Conservation (phyloP, 1,140 invertebrate genomes). For the Cyphomyrmex costatus region DNA sequence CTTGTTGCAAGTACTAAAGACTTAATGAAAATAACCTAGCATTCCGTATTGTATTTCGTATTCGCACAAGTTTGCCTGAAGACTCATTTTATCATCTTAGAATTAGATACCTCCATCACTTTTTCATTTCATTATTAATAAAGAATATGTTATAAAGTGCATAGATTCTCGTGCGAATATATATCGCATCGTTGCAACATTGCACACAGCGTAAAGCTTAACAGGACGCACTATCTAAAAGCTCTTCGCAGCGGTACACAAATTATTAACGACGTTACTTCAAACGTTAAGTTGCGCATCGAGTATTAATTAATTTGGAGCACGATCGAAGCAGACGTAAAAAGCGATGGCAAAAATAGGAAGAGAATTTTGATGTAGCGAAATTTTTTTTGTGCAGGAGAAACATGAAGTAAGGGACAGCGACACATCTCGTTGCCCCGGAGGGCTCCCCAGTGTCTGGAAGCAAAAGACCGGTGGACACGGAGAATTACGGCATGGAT, state of each 20-base stretch:
- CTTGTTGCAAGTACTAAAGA: neutral
- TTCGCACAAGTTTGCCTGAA: neutral
- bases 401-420: constrained; percentile 76
- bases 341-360: neutral
- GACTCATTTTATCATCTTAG: neutral
- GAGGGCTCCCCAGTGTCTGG: constrained; percentile 60
- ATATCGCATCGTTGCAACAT: neutral
- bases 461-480: constrained; percentile 49
- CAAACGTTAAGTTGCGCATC: constrained; percentile 26
- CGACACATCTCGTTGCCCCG: constrained; percentile 54
- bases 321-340: neutral
- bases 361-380: neutral
- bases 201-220: constrained; percentile 2
- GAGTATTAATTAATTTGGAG: constrained; percentile 26
- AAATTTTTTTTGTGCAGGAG: constrained; percentile 56
- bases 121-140: neutral
- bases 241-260: neutral
- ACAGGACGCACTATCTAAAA: neutral
- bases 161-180: constrained; percentile 3
- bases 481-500: constrained; percentile 82
- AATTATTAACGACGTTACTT: neutral
- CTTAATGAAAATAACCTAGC: neutral
- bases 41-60: neutral
- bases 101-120: neutral
- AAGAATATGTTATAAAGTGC: neutral